Percentiles rank a stretch among this genome's conserved stretches.
Evolutionary conservation across 2,888 invertebrate genomes (phyloP).

Genomic region (Rhagonycha lutea): DNA sequence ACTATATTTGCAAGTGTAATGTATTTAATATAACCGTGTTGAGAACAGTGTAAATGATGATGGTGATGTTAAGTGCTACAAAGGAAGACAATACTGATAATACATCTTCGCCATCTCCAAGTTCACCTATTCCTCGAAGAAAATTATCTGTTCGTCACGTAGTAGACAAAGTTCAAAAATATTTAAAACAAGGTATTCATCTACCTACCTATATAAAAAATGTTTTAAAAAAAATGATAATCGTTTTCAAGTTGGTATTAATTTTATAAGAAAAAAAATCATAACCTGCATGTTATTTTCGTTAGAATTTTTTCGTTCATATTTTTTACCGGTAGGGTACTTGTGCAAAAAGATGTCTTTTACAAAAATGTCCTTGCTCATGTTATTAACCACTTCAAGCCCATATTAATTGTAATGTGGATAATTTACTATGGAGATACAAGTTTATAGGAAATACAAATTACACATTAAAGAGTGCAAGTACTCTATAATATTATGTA

Average conservation of each 20-base stretch:
- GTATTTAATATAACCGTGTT: neutral
- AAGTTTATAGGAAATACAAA: too few relatives aligned
- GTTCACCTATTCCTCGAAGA: constrained; percentile 41
- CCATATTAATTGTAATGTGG: too few relatives aligned
- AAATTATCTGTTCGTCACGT: constrained; percentile 45
- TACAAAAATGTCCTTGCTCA: too few relatives aligned
- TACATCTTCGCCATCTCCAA: constrained; percentile 4
- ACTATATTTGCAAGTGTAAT: neutral
- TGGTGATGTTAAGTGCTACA: constrained; percentile 18
- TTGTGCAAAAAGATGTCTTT: too few relatives aligned
- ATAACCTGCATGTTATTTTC: too few relatives aligned
- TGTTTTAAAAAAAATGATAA: neutral
- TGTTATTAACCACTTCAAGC: too few relatives aligned
- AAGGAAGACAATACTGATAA: constrained; percentile 5
- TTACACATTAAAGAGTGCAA: too few relatives aligned
- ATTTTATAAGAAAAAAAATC: too few relatives aligned
- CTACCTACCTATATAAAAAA: neutral
- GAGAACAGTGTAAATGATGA: constrained; percentile 7
- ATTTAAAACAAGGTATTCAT: constrained; percentile 41
- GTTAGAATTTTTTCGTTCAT: too few relatives aligned
- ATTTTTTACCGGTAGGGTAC: too few relatives aligned
- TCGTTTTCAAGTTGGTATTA: neutral
- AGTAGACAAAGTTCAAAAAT: constrained; percentile 46
- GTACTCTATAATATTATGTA: too few relatives aligned
- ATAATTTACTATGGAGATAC: too few relatives aligned